Conservation (phyloP, 2,113 vertebrate species). For the Tupaia tana region DNA sequence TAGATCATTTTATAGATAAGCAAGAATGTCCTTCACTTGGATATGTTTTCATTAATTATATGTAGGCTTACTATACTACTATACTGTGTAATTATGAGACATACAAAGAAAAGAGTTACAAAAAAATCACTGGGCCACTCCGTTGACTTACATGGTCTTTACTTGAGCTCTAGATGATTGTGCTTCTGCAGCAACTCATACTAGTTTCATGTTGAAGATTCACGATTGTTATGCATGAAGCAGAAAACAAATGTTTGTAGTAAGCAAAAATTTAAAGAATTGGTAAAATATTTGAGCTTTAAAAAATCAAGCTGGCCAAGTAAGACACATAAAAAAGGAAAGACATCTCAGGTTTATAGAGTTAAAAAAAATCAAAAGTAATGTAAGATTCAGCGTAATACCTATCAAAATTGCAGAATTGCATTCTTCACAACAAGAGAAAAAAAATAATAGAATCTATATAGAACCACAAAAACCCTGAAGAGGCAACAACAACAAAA, state of each 20-base stretch:
- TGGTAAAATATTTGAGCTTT: neutral
- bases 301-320: neutral
- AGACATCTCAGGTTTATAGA: too few species aligned
- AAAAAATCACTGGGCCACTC: neutral
- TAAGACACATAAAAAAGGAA: too few species aligned
- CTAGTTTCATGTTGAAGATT: neutral
- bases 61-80: neutral
- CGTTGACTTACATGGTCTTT: neutral
- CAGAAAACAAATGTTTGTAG: neutral
- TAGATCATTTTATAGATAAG: neutral
- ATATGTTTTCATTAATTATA: neutral
- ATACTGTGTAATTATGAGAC: neutral
- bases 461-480: too few species aligned
- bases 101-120: neutral
- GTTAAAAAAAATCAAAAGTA: too few species aligned
- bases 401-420: too few species aligned
- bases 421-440: too few species aligned
- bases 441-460: too few species aligned
- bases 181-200: neutral
- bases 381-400: too few species aligned
- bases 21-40: neutral
- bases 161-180: neutral
- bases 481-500: too few species aligned
- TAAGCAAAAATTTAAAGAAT: neutral
- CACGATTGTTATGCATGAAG: neutral